Percentiles rank a stretch among this genome's conserved stretches.
Conservation (phyloP, 2,797 vertebrate genomes). For the Tauraco hartlaubi region DNA sequence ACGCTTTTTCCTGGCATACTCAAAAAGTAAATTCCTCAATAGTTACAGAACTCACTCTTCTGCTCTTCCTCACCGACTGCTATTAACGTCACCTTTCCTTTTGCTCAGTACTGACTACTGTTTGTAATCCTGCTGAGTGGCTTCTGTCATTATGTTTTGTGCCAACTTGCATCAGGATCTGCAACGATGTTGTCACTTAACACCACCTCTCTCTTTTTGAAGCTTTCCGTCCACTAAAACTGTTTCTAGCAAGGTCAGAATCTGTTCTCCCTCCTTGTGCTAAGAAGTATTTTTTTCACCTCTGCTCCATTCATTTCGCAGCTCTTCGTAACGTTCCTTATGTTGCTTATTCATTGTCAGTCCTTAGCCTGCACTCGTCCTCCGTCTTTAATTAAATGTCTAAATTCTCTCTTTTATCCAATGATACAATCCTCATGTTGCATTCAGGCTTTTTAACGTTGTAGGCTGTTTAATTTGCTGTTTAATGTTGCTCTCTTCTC, state of each 20-base stretch:
- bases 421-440: accelerated
- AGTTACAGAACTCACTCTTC: neutral
- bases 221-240: neutral
- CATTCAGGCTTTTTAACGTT: neutral
- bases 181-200: neutral
- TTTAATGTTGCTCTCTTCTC: neutral
- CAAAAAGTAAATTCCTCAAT: neutral
- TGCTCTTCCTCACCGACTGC: neutral
- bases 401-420: neutral
- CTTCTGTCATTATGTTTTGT: neutral
- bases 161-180: neutral
- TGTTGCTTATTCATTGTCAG: neutral
- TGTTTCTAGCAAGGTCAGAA: neutral
- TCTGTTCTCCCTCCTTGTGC: neutral
- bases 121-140: neutral
- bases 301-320: neutral
- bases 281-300: neutral
- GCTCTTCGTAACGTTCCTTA: neutral
- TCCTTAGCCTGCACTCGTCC: neutral
- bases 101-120: neutral
- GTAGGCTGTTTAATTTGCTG: neutral
- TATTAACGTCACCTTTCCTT: neutral
- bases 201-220: neutral
- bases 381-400: neutral
- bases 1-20: neutral